Percentiles rank a stretch among this genome's conserved stretches.
Evolutionary conservation across 37 sponge, comb jelly and placozoan genomes (phyloP).

Genomic region (Beroe forskalii): DNA sequence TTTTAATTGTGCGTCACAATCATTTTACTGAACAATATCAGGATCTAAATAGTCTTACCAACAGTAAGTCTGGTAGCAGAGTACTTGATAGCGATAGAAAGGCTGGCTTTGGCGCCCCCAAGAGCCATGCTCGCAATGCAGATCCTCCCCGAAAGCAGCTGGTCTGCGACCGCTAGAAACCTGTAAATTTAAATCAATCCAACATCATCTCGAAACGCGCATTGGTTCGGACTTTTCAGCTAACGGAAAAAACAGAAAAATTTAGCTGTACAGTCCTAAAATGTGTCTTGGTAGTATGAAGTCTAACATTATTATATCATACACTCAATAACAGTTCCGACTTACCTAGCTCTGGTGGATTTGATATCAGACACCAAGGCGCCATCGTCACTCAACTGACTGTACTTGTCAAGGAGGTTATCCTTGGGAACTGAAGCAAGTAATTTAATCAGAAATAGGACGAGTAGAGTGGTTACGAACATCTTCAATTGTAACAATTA

Average conservation of each 20-base stretch:
- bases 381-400: slow-evolving; percentile 49
- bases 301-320: too few species aligned
- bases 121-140: slow-evolving; percentile 54
- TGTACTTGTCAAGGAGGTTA: slow-evolving; percentile 52
- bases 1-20: too few species aligned
- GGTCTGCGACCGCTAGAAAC: slow-evolving; percentile 61
- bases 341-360: slow-evolving; percentile 60
- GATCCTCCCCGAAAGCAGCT: slow-evolving; percentile 46
- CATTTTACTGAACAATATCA: too few species aligned
- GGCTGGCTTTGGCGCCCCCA: slow-evolving; percentile 52
- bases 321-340: too few species aligned
- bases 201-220: too few species aligned
- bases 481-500: too few species aligned
- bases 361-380: slow-evolving; percentile 18
- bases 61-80: slow-evolving; percentile 58
- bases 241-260: too few species aligned
- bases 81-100: slow-evolving; percentile 42
- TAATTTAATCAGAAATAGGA: neutral
- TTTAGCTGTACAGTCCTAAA: too few species aligned
- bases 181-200: slow-evolving; percentile 31
- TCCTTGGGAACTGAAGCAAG: slow-evolving; percentile 5
- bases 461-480: too few species aligned
- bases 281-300: too few species aligned
- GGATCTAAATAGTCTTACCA: too few species aligned
- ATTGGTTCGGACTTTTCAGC: too few species aligned